Evolutionary conservation across 2,113 vertebrate species (phyloP).

Genomic region (Tapirus terrestris): DNA sequence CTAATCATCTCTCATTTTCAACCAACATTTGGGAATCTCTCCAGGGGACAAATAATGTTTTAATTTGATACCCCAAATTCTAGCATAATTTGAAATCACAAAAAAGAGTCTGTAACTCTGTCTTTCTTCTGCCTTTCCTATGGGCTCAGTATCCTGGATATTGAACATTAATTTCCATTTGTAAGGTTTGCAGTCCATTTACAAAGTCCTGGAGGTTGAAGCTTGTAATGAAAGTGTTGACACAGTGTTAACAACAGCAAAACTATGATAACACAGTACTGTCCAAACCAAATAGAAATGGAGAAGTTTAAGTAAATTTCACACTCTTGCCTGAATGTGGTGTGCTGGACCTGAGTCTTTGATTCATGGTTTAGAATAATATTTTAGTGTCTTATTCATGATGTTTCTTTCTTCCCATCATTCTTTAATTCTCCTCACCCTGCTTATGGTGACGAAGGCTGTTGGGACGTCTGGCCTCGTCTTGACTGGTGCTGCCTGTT

Average conservation of each 20-base stretch:
- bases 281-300: slow-evolving; percentile 75
- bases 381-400: slow-evolving; percentile 62
- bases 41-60: slow-evolving; percentile 59
- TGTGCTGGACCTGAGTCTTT: slow-evolving; percentile 56
- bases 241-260: slow-evolving; percentile 66
- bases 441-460: not conserved
- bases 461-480: not conserved
- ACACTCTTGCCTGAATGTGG: slow-evolving; percentile 45
- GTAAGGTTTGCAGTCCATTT: slow-evolving; percentile 39
- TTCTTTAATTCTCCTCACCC: not conserved
- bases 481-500: not conserved
- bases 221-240: slow-evolving; percentile 53
- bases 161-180: slow-evolving; percentile 46
- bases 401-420: not conserved
- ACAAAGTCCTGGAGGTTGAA: slow-evolving; percentile 45
- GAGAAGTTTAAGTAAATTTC: slow-evolving; percentile 75
- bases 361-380: slow-evolving; percentile 69
- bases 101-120: not conserved
- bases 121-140: slow-evolving; percentile 26
- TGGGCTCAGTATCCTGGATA: not conserved
- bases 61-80: slow-evolving; percentile 59
- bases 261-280: slow-evolving; percentile 28
- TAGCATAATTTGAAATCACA: slow-evolving; percentile 52
- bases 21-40: slow-evolving; percentile 48
- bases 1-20: slow-evolving; percentile 56